Base-by-base conservation (phyloP, 1,140 invertebrate genomes). In the Heterodera carotae region DNA sequence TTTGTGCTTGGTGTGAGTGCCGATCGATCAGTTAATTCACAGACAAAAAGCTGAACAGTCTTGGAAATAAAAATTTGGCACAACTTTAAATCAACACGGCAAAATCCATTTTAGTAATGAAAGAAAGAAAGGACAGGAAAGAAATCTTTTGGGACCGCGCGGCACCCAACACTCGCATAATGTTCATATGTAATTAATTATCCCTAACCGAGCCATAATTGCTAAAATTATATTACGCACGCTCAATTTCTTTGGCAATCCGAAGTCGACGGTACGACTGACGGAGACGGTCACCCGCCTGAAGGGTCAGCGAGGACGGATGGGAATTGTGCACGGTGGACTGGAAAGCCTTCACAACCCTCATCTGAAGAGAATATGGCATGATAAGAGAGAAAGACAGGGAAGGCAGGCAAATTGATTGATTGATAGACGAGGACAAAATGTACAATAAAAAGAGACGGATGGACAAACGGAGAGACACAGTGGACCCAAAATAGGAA, bases 181-280 rank as follows among this genome's bases (percentile, higher is more conserved):
- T n/a, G n/a, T n/a, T n/a, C n/a, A n/a, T n/a, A n/a, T n/a, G n/a
- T n/a, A n/a, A n/a, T n/a, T n/a, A n/a, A n/a, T n/a, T n/a, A 43
- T 69, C 29, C 33, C 2, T 29, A 69, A 69, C 10, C 29, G n/a
- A 15, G 39, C 29, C 27, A 70, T 4, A 70, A 25, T n/a, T 33
- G 36, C 29, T 31, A 6, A 70, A 70, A 25, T 22, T 56, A 18
- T 53, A n/a, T 31, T 62, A 77, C 36, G 31, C 81, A 36, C 80
- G 75, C 81, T 83, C 82, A 66, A 82, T 27, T 73, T 83, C 82
- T 69, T 82, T 83, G 34, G 82, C 82, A 75, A 83, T 83, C 34
- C 82, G 59, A 64, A 83, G 62, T 39, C 82, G 69, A 22, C 82
- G 74, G 59, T 85, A 83, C 22, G 66, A 71, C 59, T 83, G 83